Percentiles rank a stretch among this genome's conserved stretches.
Evolutionary conservation across 2,113 vertebrate genomes (phyloP).

Genomic region (Chaetodon auriga): DNA sequence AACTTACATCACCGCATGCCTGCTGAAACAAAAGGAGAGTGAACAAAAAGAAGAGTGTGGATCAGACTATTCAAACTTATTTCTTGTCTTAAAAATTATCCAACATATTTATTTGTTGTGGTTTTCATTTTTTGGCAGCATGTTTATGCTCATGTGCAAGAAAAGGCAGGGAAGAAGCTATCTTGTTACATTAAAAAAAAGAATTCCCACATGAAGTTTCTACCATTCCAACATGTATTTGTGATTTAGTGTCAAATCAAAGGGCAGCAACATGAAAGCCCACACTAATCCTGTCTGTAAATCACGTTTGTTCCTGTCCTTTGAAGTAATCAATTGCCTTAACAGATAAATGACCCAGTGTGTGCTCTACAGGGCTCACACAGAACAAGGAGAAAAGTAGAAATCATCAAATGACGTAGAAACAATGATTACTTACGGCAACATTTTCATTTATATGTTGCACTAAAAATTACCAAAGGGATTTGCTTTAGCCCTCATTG

Average conservation of each 20-base stretch:
- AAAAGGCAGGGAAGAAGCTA: slow-evolving; percentile 10
- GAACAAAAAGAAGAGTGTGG: slow-evolving; percentile 58
- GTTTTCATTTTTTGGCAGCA: slow-evolving; percentile 51
- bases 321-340: slow-evolving; percentile 70
- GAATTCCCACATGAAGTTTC: slow-evolving; percentile 17
- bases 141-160: slow-evolving; percentile 62
- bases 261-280: background rate
- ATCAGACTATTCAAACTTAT: slow-evolving; percentile 53
- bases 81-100: slow-evolving; percentile 42
- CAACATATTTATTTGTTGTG: slow-evolving; percentile 67
- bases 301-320: slow-evolving; percentile 55
- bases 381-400: background rate
- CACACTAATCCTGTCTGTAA: background rate
- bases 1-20: slow-evolving; percentile 81
- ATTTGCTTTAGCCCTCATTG: background rate
- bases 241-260: slow-evolving; percentile 28
- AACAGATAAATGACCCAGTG: slow-evolving; percentile 50
- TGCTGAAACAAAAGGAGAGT: slow-evolving; percentile 76
- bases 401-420: background rate
- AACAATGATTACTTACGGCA: background rate
- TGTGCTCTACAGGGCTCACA: slow-evolving; percentile 13
- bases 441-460: background rate
- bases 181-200: slow-evolving; percentile 21
- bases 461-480: background rate
- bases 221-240: background rate